Conservation (phyloP, 1,140 invertebrate genomes). For the Steinernema khuongi region DNA sequence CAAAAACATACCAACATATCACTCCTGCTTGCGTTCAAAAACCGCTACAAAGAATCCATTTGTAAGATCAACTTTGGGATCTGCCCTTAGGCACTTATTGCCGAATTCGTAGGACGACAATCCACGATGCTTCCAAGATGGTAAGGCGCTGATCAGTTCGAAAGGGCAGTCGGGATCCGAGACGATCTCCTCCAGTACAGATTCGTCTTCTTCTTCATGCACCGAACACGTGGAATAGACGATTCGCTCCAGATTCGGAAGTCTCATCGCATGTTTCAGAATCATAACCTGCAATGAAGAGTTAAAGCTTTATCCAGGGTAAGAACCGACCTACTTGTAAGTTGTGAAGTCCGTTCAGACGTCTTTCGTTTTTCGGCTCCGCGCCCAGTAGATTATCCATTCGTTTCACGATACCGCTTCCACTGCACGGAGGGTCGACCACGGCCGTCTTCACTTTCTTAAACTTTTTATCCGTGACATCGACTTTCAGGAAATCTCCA, state of each 20-base stretch:
- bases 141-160: conserved; percentile 51
- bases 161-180: conserved; percentile 40
- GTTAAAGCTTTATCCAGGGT: not conserved
- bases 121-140: conserved; percentile 55
- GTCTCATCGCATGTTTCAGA: conserved; percentile 76
- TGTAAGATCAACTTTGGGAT: conserved; percentile 71
- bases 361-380: conserved; percentile 48
- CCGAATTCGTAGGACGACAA: conserved; percentile 61
- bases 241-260: conserved; percentile 75
- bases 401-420: conserved; percentile 72
- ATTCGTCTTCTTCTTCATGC: conserved; percentile 82
- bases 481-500: conserved; percentile 70
- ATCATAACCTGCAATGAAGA: conserved; percentile 65
- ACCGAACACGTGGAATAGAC: conserved; percentile 93
- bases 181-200: conserved; percentile 69
- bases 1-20: not conserved
- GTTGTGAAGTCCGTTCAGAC: conserved; percentile 70
- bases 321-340: conserved; percentile 67
- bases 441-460: conserved; percentile 75
- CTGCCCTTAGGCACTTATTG: conserved; percentile 70
- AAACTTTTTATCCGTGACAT: conserved; percentile 62
- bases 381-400: conserved; percentile 60
- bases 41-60: conserved; percentile 91
- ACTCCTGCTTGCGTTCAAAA: conserved; percentile 65
- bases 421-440: conserved; percentile 89